Evolutionary conservation across 2,888 invertebrate genomes (phyloP), one percentile per base, ranked within the genome.

Genomic region (Aromia moschata): DNA sequence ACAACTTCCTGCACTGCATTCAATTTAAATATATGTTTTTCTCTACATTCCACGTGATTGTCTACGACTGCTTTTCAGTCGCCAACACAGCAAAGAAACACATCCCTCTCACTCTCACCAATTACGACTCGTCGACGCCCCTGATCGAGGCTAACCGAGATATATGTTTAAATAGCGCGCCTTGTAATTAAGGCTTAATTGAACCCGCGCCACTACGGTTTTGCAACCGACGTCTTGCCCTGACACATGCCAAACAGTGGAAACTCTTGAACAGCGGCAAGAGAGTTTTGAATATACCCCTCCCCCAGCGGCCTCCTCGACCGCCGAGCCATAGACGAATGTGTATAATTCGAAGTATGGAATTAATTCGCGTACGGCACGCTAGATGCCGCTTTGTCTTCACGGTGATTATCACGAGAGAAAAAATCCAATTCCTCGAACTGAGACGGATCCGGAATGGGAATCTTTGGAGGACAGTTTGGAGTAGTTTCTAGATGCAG

Each of bases 161-260:
- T 64, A 54, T 54, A 58, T 60, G 57, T 59, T 56, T 52, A 47
- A 59, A 61, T 62, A 54, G 59, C 57, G 41, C 12, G 56, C 47
- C 14, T 38, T 51, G 57, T 59, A 64, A 64, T 62, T 62, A 64
- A 54, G 52, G 54, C 55, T 64, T 64, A 62, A 62, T 62, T 64
- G 57, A 62, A 40, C 56, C 17, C 45, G 44, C 54, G 57, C 53
- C 54, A 56, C 62, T 59, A 49, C 44, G 58, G 58, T 58, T 58
- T 56, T 49, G 30, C 56, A 49, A 54, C 56, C 64, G 45, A 43
- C 64, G 59, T 64, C 59, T 64, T 64, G 64, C 37, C 59, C 41
- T 64, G 64, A 64, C 64, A 64, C 60, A 56, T 64, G 60, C 56
- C 64, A 64, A 56, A 44, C 44, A 45, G 54, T 54, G 30, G 44